These are phyloP conservation scores for Timandra comae DNA, from an alignment of 2,888 invertebrate species.

Conservation along the genomic window DNA sequence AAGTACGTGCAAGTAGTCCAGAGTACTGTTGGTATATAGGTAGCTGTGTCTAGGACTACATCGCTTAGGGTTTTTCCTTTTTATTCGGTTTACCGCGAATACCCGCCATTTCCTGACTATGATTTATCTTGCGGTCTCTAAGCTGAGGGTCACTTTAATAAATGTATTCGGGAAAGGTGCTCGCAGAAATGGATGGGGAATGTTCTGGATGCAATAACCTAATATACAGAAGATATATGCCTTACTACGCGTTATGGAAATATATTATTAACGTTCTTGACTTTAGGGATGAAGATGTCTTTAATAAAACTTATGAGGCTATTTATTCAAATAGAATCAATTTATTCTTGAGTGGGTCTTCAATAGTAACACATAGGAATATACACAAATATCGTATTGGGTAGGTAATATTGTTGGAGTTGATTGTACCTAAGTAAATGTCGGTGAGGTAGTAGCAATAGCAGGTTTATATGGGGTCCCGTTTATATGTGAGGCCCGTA, in stretches of 20 bases:
- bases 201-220: slow-evolving; percentile 62
- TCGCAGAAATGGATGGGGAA: slow-evolving; percentile 57
- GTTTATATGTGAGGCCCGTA: slow-evolving; percentile 4
- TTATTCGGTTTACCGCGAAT: slow-evolving; percentile 58
- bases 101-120: slow-evolving; percentile 67
- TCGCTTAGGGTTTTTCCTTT: slow-evolving; percentile 46
- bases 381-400: no score
- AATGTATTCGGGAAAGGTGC: slow-evolving; percentile 70
- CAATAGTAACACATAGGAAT: slow-evolving; percentile 5
- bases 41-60: slow-evolving; percentile 32
- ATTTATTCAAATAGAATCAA: no score
- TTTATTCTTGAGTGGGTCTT: background rate
- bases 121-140: slow-evolving; percentile 69
- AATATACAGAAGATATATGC: slow-evolving; percentile 49
- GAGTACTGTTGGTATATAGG: background rate
- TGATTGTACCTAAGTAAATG: no score
- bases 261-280: slow-evolving; percentile 17
- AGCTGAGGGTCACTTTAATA: slow-evolving; percentile 74
- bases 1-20: slow-evolving; percentile 5
- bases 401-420: no score
- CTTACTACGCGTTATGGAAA: slow-evolving; percentile 24
- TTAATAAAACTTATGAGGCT: slow-evolving; percentile 5
- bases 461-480: no score
- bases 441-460: no score
- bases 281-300: slow-evolving; percentile 14